Evolutionary conservation across 2,797 vertebrate genomes (phyloP).

Genomic region (Lacerta bilineata): DNA sequence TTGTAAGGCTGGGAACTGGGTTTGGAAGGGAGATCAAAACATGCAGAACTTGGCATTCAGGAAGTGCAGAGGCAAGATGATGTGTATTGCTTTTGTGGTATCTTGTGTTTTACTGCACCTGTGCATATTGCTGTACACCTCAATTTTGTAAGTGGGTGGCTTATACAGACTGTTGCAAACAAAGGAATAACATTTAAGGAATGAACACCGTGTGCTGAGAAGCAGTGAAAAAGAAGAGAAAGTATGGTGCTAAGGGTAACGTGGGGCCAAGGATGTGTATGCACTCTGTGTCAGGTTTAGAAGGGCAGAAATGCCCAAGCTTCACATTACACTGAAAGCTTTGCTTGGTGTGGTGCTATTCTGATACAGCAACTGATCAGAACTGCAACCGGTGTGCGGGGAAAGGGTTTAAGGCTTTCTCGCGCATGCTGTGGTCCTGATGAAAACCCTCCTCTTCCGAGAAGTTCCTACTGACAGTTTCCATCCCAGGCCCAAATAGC

Average conservation of each 20-base stretch:
- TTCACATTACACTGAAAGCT: neutral
- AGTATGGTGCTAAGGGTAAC: neutral
- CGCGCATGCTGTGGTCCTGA: neutral
- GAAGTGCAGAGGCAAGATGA: neutral
- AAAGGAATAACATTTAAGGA: too few species aligned
- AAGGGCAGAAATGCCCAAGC: neutral
- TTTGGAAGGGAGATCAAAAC: neutral
- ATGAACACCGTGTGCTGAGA: neutral
- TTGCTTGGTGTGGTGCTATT: neutral
- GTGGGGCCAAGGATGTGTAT: neutral
- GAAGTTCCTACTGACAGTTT: neutral
- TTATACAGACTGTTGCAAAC: too few species aligned
- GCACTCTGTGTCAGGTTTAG: neutral
- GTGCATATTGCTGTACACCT: too few species aligned
- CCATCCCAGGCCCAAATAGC: neutral
- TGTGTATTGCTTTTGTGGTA: neutral
- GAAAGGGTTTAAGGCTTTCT: neutral
- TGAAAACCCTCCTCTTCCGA: neutral
- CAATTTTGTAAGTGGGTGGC: too few species aligned
- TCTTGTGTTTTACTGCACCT: too few species aligned
- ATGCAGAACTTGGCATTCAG: neutral
- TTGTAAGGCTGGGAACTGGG: neutral
- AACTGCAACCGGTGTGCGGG: neutral
- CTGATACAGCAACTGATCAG: neutral
- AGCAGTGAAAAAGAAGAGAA: neutral